Base-by-base conservation (phyloP, 2,113 vertebrate genomes). In the Onychostoma macrolepis region DNA sequence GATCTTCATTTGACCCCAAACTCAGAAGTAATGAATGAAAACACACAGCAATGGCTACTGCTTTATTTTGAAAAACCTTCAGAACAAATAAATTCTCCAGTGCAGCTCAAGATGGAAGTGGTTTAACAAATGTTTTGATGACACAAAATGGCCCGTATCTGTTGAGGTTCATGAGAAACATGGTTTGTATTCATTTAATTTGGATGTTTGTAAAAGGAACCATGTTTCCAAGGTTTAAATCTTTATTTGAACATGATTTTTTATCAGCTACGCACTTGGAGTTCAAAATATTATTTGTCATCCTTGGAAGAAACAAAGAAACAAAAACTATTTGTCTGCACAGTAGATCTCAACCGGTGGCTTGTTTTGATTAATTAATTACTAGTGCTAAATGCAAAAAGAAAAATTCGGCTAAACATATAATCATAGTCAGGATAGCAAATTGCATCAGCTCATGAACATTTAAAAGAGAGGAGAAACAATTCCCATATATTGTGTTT, bases 1-100 rank as follows among this genome's bases (percentile, higher is more conserved):
- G 36, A 87, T 19, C 83, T 72, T 58, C 26, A 61, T 61, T 61
- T 58, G 78, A 72, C 67, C 67, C 78, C 78, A 45, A 69, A 76
- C 77, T 74, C 69, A 21, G 38, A 85, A 6, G n/a, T 87, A 81
- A 76, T 85, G 50, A 85, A 75, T 81, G 87, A 85, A 85, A 88
- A 88, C 77, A 85, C 76, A 50, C 26, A 30, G 77, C 56, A 72
- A 45, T 74, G 48, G 78, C 43, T 63, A 36, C 36, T 65, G 76
- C 38, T 75, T 61, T 74, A 81, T 81, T 67, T 61, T 56, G 48
- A 56, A 82, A 36, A 74, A 43, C 26, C 77, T 30, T 85, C 61
- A 53, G 38, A 28, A 75, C 21, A 83, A 76, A 87, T 82, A 75
- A 83, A 83, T 75, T 67, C 61, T 24, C 36, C 21, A 53, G 19